Evolutionary conservation across 2,888 invertebrate genomes (phyloP).

Genomic region (Eupithecia subumbrata): DNA sequence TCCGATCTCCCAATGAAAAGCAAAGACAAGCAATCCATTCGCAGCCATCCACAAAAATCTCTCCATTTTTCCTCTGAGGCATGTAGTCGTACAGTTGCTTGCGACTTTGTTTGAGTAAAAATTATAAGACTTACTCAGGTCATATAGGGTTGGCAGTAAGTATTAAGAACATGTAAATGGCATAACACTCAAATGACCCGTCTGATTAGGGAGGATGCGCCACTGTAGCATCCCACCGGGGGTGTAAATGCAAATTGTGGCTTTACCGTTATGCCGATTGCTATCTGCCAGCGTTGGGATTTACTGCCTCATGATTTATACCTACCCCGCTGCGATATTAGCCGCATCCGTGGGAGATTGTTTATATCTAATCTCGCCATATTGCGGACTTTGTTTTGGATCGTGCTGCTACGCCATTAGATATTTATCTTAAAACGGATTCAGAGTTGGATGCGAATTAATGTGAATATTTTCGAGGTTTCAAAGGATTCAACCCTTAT

Average conservation of each 20-base stretch:
- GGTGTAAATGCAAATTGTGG: conserved; percentile 73
- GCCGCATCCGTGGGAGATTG: conserved; percentile 32
- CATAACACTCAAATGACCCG: conserved; percentile 39
- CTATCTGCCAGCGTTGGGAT: conserved; percentile 62
- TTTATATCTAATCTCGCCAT: conserved; percentile 25
- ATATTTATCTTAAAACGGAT: conserved; percentile 18
- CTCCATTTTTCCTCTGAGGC: not conserved
- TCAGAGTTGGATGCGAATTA: conserved; percentile 18
- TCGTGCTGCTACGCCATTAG: conserved; percentile 10
- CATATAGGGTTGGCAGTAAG: not conserved
- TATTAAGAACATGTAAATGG: conserved; percentile 24
- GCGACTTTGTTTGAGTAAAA: not conserved
- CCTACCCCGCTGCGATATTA: conserved; percentile 45
- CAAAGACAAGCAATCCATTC: not conserved
- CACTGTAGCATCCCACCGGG: conserved; percentile 45
- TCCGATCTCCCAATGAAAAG: not conserved
- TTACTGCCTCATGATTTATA: conserved; percentile 62
- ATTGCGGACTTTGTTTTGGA: conserved; percentile 23
- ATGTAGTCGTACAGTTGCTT: not conserved
- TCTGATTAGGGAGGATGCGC: conserved; percentile 40
- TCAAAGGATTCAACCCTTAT: conserved; percentile 28
- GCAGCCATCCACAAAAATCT: not conserved
- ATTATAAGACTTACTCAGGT: not conserved
- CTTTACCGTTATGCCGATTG: conserved; percentile 69
- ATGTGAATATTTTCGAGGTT: conserved; percentile 22